Base-by-base conservation (phyloP, 1,140 invertebrate species). In the Scylla paramamosain region DNA sequence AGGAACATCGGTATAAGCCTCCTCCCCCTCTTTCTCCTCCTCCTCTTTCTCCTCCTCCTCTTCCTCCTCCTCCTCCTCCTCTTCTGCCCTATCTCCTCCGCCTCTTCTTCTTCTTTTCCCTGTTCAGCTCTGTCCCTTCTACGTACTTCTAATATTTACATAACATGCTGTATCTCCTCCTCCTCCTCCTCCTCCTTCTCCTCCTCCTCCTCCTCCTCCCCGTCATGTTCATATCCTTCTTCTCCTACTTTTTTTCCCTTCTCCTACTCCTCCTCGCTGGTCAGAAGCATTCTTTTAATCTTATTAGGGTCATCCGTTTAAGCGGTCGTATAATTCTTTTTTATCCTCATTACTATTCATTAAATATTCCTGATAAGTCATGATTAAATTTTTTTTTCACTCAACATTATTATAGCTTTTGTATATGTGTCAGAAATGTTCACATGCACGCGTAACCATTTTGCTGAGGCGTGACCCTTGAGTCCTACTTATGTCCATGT, bases 261-360 rank as follows among this genome's bases (percentile, higher is more conserved):
- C n/a, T n/a, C 67, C n/a, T n/a, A 0, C 20, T n/a, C 59, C 20
- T 25, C 20, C 67, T n/a, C 10, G 67, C 25, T 77, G n/a, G 10
- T n/a, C 67, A 77, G 67, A 77, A 77, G 25, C 16, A 77, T n/a
- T n/a, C 67, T 77, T n/a, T 7, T 77, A n/a, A 77, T 77, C n/a
- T 7, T 77, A 77, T 77, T 77, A 77, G 67, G 20, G 67, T 77
- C 67, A 77, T 77, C 4, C 25, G 16, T 77, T 7, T n/a, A 77
- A 77, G 67, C 67, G 67, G n/a, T 77, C 67, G 8, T 77, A 77
- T 77, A 77, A n/a, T 77, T 77, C n/a, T 77, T 25, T 77, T 77
- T 77, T 77, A n/a, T n/a, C n/a, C n/a, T 77, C 67, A 77, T 77
- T 77, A 77, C 20, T 77, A 77, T 77, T 77, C n/a, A 77, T 77